phyloP scores from a whole-genome alignment of 2,113 vertebrate genomes.

The rat (Rattus norvegicus) region GRCr8 NC_086028.1:20942501-20943000 shows the following conservation, averaged over 20 bases:
- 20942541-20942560: not conserved
- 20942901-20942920: not conserved
- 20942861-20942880: not conserved
- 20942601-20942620: not conserved
- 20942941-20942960: not conserved
- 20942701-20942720: conserved; percentile 13
- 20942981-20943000: not conserved
- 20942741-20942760: not conserved
- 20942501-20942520: not conserved
- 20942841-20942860: not conserved
- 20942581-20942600: conserved; percentile 12
- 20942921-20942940: not conserved
- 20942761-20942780: not conserved
- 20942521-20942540: conserved; percentile 17
- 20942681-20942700: not conserved
- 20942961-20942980: not conserved
- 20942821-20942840: not conserved
- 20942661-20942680: not conserved
- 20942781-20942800: not conserved
- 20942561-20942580: conserved; percentile 16
- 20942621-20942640: not conserved
- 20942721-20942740: not conserved
- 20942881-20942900: not conserved
- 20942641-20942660: not conserved
- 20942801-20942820: rapidly evolving